phyloP scores from a whole-genome alignment of 1,140 invertebrate species.

The Drosophila mojavensis region DNA sequence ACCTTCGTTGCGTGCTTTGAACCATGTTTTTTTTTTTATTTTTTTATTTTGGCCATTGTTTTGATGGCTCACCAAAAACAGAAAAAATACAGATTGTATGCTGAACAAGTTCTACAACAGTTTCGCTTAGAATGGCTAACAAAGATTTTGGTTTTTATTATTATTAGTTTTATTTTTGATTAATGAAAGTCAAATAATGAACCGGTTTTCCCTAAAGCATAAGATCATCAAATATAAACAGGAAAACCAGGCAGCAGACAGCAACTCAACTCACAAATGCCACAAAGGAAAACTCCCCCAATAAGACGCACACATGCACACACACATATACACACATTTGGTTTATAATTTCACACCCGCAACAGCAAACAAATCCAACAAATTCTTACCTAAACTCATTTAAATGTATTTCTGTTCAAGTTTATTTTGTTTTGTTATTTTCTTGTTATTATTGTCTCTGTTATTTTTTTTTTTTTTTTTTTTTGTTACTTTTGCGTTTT shows the following conservation, averaged over 20 bases:
- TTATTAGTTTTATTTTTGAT: constrained; percentile 51
- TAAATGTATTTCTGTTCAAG: constrained; percentile 28
- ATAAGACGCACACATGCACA: background rate
- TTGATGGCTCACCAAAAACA: constrained; percentile 35
- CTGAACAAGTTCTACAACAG: constrained; percentile 67
- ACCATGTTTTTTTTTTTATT: constrained; percentile 33
- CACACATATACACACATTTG: background rate
- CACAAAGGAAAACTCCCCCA: constrained; percentile 9
- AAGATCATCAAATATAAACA: constrained; percentile 58
- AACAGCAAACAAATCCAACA: constrained; percentile 17
- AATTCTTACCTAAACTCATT: constrained; percentile 31
- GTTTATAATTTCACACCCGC: constrained; percentile 57
- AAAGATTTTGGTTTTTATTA: constrained; percentile 14
- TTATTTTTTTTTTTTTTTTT: background rate
- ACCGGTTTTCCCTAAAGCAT: constrained; percentile 55
- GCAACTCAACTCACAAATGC: background rate
- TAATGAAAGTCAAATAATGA: constrained; percentile 58
- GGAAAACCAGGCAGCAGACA: background rate
- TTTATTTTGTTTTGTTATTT: constrained; percentile 8
- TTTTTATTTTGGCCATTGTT: constrained; percentile 34
- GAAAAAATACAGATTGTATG: constrained; percentile 27
- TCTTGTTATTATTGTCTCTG: constrained; percentile 7
- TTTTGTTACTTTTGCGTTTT: constrained; percentile 25
- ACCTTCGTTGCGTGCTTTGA: constrained; percentile 75
- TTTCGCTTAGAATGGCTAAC: constrained; percentile 42